These are phyloP conservation scores for Limnephilus lunatus DNA, from an alignment of 2,888 invertebrate species.

Conservation along the genomic window DNA sequence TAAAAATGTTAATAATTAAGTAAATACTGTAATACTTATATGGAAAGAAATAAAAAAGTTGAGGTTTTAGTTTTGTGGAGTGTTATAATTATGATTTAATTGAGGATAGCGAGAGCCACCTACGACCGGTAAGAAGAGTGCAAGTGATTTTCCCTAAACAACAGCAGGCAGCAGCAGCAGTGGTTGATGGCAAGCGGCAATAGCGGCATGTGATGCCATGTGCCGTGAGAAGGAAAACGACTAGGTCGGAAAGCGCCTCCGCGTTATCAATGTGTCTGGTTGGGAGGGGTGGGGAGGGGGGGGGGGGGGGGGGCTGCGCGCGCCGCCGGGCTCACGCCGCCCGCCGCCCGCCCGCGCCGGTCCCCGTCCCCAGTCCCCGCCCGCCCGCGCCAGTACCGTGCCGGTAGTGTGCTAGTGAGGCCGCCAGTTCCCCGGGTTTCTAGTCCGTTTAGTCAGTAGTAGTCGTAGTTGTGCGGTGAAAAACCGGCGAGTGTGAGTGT, in stretches of 20 bases:
- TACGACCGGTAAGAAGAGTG: constrained; percentile 23
- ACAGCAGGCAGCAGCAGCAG: constrained; percentile 8
- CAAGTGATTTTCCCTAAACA: constrained; percentile 26
- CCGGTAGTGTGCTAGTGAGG: constrained; percentile 83
- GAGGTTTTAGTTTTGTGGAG: not conserved
- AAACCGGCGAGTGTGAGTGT: constrained; percentile 52
- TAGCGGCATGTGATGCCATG: too few species aligned
- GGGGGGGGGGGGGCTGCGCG: constrained; percentile 69
- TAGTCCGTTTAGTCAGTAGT: constrained; percentile 72
- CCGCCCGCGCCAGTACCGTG: constrained; percentile 79
- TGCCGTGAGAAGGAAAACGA: not conserved
- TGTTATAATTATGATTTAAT: not conserved
- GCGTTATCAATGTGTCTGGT: constrained; percentile 75
- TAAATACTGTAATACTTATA: too few species aligned
- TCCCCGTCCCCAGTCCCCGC: constrained; percentile 80
- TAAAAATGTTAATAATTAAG: too few species aligned
- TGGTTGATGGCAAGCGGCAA: not conserved
- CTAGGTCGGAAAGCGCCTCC: constrained; percentile 71
- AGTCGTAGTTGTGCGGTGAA: constrained; percentile 78
- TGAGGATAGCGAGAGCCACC: not conserved
- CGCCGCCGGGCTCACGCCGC: constrained; percentile 68
- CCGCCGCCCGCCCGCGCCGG: constrained; percentile 72
- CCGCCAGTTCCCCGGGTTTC: constrained; percentile 77
- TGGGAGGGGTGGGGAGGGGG: constrained; percentile 69
- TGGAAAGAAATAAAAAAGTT: too few species aligned